Base-by-base conservation (phyloP, 1,140 invertebrate genomes). In the Pseudomyrmex pallidus region DNA sequence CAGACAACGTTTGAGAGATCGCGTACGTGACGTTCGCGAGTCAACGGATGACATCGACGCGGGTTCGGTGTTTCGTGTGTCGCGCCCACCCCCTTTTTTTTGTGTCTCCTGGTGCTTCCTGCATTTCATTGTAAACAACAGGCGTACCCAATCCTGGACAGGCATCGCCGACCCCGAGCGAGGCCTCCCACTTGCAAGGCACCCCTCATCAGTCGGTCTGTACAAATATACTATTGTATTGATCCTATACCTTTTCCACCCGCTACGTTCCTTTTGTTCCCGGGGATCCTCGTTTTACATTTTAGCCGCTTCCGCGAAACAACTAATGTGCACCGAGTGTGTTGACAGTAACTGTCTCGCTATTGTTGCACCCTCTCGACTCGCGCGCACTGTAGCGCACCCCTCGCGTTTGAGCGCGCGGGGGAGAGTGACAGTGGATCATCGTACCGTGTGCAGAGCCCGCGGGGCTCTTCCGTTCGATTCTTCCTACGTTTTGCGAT, bases 161-260 rank as follows among this genome's bases (percentile, higher is more conserved):
- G 85, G 56, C 77, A 74, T 80, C 25, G 82, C 57, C 80, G 84
- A 89, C 80, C 85, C 84, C 84, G 78, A 86, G 82, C 84, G 72
- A 86, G 78, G 84, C 73, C 88, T 77, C 90, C 87, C 87, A 88
- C 90, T 87, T 84, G 89, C 85, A 86, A 88, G 88, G 89, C 86
- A 90, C 87, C 88, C 87, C 90, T 91, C 89, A 89, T 90, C 88
- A 91, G 85, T 89, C 90, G 91, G 64, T 86, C 83, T 87, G 85
- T 89, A 90, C 91, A 92, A 92, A 92, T 91, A 93, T 88, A 90
- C 91, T 91, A 93, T 92, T 92, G 91, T 93, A 92, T 93, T 87
- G 92, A 93, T 93, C 92, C 85, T 86, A 90, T 87, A 86, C 86
- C 77, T 89, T 89, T 85, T 84, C 76, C 80, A 85, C 89, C 89